Evolutionary conservation across 2,888 invertebrate species (phyloP).

Genomic region (Neoaliturus tenellus): DNA sequence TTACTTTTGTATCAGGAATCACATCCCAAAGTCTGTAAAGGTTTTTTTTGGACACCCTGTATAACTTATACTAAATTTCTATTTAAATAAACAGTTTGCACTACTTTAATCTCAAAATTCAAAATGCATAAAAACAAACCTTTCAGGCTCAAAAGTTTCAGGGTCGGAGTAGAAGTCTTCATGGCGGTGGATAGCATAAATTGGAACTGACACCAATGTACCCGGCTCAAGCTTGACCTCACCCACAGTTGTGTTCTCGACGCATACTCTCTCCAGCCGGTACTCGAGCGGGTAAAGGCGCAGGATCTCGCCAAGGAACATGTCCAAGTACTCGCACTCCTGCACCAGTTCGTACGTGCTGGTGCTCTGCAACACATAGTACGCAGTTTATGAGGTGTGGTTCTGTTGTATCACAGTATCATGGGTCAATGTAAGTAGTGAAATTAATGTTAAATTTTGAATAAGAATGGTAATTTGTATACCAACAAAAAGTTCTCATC

Average conservation of each 20-base stretch:
- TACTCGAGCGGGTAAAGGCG: conserved; percentile 63
- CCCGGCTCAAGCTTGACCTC: conserved; percentile 61
- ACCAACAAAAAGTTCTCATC: too few species aligned
- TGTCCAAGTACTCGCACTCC: conserved; percentile 62
- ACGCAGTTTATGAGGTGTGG: too few species aligned
- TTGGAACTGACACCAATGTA: conserved; percentile 60
- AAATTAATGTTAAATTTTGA: too few species aligned
- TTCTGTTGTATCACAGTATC: too few species aligned
- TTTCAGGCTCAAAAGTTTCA: conserved; percentile 63
- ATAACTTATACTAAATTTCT: too few species aligned
- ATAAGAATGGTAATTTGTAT: too few species aligned
- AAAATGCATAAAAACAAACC: conserved; percentile 38
- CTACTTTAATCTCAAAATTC: too few species aligned
- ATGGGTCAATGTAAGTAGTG: too few species aligned
- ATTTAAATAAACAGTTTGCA: too few species aligned
- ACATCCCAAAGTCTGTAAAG: too few species aligned
- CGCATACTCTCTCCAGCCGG: conserved; percentile 61
- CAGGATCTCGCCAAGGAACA: conserved; percentile 62
- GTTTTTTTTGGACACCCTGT: too few species aligned
- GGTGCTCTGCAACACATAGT: conserved; percentile 58
- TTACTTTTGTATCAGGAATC: too few species aligned
- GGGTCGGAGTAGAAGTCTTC: conserved; percentile 62
- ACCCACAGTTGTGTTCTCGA: conserved; percentile 54
- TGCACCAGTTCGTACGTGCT: conserved; percentile 60
- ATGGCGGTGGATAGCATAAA: conserved; percentile 62